phyloP scores from a whole-genome alignment of 2,797 vertebrate species.

The Ciconia nigra region DNA sequence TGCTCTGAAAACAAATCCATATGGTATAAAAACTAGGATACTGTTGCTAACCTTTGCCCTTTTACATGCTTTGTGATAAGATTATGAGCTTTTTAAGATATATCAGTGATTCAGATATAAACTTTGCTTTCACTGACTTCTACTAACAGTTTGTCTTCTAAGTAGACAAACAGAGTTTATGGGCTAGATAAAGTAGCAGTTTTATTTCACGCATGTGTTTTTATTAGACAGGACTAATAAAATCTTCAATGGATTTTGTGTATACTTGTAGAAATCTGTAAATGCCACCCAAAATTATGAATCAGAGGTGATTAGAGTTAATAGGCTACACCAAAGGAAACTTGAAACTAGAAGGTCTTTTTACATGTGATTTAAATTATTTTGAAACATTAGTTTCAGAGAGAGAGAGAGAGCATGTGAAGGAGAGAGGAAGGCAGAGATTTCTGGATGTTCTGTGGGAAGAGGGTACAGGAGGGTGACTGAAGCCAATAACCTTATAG shows the following conservation, averaged over 20 bases:
- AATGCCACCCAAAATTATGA: constrained; percentile 53
- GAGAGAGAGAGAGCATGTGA: neutral
- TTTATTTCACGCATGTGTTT: constrained; percentile 57
- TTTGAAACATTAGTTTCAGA: constrained; percentile 47
- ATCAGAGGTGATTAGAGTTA: constrained; percentile 35
- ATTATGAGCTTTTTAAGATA: constrained; percentile 67
- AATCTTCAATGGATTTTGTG: constrained; percentile 51
- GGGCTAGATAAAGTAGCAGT: constrained; percentile 3
- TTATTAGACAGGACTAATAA: constrained; percentile 66
- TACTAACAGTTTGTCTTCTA: constrained; percentile 44
- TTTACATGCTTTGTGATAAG: constrained; percentile 66
- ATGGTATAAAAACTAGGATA: neutral
- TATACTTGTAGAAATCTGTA: constrained; percentile 54
- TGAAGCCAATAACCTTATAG: neutral
- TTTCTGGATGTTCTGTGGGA: neutral
- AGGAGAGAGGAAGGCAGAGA: neutral
- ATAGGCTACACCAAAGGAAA: constrained; percentile 29
- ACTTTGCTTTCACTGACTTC: constrained; percentile 27
- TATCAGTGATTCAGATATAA: constrained; percentile 4
- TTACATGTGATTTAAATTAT: constrained; percentile 61
- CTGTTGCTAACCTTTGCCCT: constrained; percentile 38
- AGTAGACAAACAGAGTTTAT: constrained; percentile 44
- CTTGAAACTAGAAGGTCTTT: neutral
- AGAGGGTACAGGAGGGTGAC: neutral
- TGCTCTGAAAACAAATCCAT: neutral